Evolutionary conservation across 2,888 invertebrate genomes (phyloP).

Genomic region (Limnephilus rhombicus): DNA sequence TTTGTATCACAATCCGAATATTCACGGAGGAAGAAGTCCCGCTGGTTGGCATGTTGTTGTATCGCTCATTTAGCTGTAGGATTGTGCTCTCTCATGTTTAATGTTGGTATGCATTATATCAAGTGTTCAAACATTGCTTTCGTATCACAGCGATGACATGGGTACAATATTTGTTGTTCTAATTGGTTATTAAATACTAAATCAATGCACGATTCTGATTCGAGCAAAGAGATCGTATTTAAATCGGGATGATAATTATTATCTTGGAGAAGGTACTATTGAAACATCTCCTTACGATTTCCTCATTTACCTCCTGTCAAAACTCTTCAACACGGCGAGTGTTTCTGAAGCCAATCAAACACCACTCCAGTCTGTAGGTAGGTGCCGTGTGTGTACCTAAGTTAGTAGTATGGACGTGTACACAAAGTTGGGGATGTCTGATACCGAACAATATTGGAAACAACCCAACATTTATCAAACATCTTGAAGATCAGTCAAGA

Average conservation of each 20-base stretch:
- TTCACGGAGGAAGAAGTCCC: conserved; percentile 61
- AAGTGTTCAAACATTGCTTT: conserved; percentile 14
- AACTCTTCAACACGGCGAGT: conserved; percentile 59
- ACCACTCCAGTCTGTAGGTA: conserved; percentile 34
- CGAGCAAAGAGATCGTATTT: background rate
- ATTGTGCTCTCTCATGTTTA: conserved; percentile 50
- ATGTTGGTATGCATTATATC: conserved; percentile 3
- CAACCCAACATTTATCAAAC: conserved; percentile 54
- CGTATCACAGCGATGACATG: conserved; percentile 5
- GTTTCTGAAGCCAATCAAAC: conserved; percentile 64
- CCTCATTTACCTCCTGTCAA: conserved; percentile 48
- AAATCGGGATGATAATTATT: background rate
- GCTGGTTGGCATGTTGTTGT: conserved; percentile 59
- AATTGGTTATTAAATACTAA: background rate
- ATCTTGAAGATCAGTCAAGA: conserved; percentile 52
- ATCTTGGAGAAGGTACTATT: conserved; percentile 40
- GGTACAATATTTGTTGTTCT: background rate
- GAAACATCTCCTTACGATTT: conserved; percentile 54
- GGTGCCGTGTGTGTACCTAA: conserved; percentile 12
- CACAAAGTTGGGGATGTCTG: background rate
- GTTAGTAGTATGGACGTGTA: background rate
- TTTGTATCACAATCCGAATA: conserved; percentile 56
- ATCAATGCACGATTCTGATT: conserved; percentile 8
- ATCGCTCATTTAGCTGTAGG: background rate
- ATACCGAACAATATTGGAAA: conserved; percentile 40